phyloP scores from a whole-genome alignment of 2,797 vertebrate species.

The Erethizon dorsatum region DNA sequence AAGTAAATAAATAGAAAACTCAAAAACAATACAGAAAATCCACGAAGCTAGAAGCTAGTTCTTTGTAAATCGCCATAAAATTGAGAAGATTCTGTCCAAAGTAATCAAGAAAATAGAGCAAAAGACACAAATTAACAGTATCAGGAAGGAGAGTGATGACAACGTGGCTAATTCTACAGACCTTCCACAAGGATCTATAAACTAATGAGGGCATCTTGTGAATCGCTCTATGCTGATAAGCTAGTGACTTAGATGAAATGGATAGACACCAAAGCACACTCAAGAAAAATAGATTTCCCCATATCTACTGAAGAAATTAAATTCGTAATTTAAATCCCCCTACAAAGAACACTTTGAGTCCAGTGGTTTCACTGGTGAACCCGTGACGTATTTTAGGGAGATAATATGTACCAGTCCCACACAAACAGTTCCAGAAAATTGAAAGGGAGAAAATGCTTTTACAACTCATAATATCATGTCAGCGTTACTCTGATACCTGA shows the following conservation, averaged over 20 bases:
- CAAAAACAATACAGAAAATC: background rate
- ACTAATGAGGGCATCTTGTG: background rate
- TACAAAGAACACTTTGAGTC: background rate
- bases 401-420: background rate
- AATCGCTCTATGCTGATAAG: background rate
- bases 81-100: background rate
- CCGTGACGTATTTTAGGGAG: background rate
- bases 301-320: constrained; percentile 5
- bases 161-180: background rate
- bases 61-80: background rate
- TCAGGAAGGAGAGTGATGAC: background rate
- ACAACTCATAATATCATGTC: background rate
- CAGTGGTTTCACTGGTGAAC: background rate
- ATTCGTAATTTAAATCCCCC: background rate
- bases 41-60: background rate
- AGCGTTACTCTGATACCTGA: background rate
- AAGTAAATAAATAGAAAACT: constrained; percentile 11
- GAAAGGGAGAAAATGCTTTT: background rate
- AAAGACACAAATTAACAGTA: background rate
- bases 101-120: background rate
- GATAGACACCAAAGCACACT: background rate
- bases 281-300: background rate
- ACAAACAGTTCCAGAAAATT: background rate
- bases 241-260: background rate
- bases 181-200: background rate